Evolutionary conservation across 1,140 invertebrate genomes (phyloP).

Genomic region (Polypedilum vanderplanki): DNA sequence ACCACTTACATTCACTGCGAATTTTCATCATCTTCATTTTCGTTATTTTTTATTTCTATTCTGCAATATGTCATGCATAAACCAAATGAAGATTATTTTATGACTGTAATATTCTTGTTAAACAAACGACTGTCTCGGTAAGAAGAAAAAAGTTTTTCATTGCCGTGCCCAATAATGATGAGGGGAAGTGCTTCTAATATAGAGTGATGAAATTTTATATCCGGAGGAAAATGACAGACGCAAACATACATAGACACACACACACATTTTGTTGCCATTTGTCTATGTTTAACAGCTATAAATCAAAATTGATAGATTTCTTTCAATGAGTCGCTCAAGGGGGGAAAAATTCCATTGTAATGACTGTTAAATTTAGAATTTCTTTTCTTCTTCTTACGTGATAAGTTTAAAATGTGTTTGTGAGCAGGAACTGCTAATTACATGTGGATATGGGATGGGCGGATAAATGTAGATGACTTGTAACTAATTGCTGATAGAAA

Average conservation of each 20-base stretch:
- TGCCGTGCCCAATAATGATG: not conserved
- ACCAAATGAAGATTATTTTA: too few relatives aligned
- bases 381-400: not conserved
- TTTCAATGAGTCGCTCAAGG: not conserved
- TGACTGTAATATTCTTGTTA: too few relatives aligned
- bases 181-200: not conserved
- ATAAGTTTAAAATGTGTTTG: not conserved
- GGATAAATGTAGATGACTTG: not conserved
- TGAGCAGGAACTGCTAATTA: conserved; percentile 24
- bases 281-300: not conserved
- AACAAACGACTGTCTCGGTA: not conserved
- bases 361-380: conserved; percentile 8
- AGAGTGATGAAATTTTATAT: conserved; percentile 7
- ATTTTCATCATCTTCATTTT: too few relatives aligned
- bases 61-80: too few relatives aligned
- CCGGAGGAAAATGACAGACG: not conserved
- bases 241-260: not conserved
- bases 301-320: conserved; percentile 23
- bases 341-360: not conserved
- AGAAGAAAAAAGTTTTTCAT: not conserved
- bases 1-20: too few relatives aligned
- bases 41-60: too few relatives aligned
- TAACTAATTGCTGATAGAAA: conserved; percentile 9
- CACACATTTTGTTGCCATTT: not conserved
- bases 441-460: conserved; percentile 4